Evolutionary conservation across 2,113 vertebrate species (phyloP), one percentile per base, ranked within the genome.

Genomic region (Hippocampus abdominalis): DNA sequence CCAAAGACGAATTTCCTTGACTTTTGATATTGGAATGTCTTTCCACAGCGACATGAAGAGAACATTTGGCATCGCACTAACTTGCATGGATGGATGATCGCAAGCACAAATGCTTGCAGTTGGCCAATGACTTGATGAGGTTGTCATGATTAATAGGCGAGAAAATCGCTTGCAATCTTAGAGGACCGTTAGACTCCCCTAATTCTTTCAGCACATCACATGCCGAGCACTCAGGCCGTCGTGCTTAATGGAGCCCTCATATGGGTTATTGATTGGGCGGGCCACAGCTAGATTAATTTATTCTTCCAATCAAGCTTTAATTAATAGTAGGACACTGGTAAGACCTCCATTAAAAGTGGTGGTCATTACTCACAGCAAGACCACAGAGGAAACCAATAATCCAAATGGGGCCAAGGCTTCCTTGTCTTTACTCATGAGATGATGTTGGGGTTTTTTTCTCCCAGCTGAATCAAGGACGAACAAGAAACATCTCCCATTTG

Each of bases 281-380:
- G 82, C 88, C 84, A 79, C 88, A 77, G 85, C 82, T 81, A 89
- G 89, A 92, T 91, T 91, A 92, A 91, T 92, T 91, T 91, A 89
- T 91, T 89, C 85, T 91, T 89, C 86, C 88, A 93, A 93, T 92
- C 90, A 91, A 89, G 89, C 78, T 90, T 91, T 90, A 92, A 91
- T 92, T 92, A 92, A 91, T 90, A 85, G 87, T 84, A 87, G 85
- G 84, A 88, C 87, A 89, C 81, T 81, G 74, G 73, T 85, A 82
- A 90, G 88, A 88, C 87, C 87, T 83, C 87, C 79, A 86, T 89
- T 89, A 85, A 86, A 89, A 80, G 67, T 57, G 9, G 29, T 81
- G 84, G 77, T 78, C 87, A 90, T 90, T 89, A 90, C 81, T 90
- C 88, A 90, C 81, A 77, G 74, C 71, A 69, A 46, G 77, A 77